phyloP scores from a whole-genome alignment of 1,140 invertebrate genomes.

The Drosophila melanica region DNA sequence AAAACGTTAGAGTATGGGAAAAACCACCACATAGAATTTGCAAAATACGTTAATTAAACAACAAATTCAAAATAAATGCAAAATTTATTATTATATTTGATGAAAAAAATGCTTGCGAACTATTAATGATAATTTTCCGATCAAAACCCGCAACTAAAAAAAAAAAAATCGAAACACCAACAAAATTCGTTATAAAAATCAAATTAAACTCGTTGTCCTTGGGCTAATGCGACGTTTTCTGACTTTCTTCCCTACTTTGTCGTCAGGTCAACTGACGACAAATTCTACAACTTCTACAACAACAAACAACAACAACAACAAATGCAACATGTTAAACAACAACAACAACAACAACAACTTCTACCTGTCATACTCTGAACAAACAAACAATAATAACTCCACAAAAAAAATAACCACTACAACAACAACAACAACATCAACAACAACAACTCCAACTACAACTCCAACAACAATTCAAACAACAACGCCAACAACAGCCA shows the following conservation, averaged over 20 bases:
- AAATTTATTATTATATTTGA: slow-evolving; percentile 63
- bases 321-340: slow-evolving; percentile 51
- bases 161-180: slow-evolving; percentile 32
- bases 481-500: slow-evolving; percentile 59
- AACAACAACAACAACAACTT: slow-evolving; percentile 64
- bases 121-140: slow-evolving; percentile 53
- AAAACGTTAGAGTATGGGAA: slow-evolving; percentile 38
- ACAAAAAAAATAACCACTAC: slow-evolving; percentile 26
- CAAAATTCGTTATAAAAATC: slow-evolving; percentile 40
- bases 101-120: slow-evolving; percentile 78
- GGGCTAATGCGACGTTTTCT: slow-evolving; percentile 84
- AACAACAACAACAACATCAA: slow-evolving; percentile 47
- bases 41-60: slow-evolving; percentile 5
- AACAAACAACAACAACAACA: slow-evolving; percentile 57
- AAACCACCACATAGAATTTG: slow-evolving; percentile 1
- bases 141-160: slow-evolving; percentile 29
- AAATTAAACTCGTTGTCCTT: slow-evolving; percentile 74
- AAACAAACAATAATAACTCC: slow-evolving; percentile 57
- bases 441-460: slow-evolving; percentile 49
- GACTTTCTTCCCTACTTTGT: slow-evolving; percentile 83
- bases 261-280: slow-evolving; percentile 84
- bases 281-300: slow-evolving; percentile 75
- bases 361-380: slow-evolving; percentile 53
- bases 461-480: slow-evolving; percentile 33
- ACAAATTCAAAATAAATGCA: slow-evolving; percentile 1